These are phyloP conservation scores for Drosophila fungiperda DNA, from an alignment of 2,888 invertebrate species.

Conservation along the genomic window DNA sequence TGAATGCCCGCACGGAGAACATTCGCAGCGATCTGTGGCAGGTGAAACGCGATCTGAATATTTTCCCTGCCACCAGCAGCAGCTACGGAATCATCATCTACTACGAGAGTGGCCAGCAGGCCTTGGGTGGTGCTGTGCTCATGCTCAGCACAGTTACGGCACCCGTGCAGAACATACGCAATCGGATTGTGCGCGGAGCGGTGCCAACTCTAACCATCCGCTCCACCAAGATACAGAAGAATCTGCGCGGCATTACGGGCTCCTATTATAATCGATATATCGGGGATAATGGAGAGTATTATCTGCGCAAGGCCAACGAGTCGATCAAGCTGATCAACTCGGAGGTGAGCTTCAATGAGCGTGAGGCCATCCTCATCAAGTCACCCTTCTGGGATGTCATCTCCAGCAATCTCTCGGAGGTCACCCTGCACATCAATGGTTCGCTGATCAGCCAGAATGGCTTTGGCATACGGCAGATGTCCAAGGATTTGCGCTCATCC, in stretches of 20 bases:
- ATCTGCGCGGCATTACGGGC: constrained; percentile 92
- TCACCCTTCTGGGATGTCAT: constrained; percentile 95
- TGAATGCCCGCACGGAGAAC: constrained; percentile 90
- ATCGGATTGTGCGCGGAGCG: constrained; percentile 91
- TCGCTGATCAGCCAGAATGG: constrained; percentile 95
- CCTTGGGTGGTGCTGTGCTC: constrained; percentile 93
- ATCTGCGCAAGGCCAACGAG: constrained; percentile 94
- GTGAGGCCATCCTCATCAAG: constrained; percentile 92
- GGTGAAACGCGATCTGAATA: constrained; percentile 92
- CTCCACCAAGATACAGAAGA: constrained; percentile 91
- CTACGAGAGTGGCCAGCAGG: constrained; percentile 91
- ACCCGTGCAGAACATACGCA: constrained; percentile 90
- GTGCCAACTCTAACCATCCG: constrained; percentile 90
- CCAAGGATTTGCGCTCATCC: constrained; percentile 96
- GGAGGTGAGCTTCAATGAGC: constrained; percentile 91
- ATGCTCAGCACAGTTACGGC: constrained; percentile 91
- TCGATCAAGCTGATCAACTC: constrained; percentile 92
- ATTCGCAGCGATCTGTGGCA: constrained; percentile 90
- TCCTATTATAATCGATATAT: constrained; percentile 95
- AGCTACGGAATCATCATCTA: constrained; percentile 92
- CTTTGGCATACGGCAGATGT: constrained; percentile 94
- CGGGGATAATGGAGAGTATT: constrained; percentile 94
- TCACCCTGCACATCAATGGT: constrained; percentile 94
- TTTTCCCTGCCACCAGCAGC: constrained; percentile 95
- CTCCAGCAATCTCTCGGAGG: constrained; percentile 94